A percentile compares a stretch with the other conserved stretches of the same genome.
Evolutionary conservation across 2,888 invertebrate species (phyloP).

Genomic region (Caenorhabditis auriculariae): DNA sequence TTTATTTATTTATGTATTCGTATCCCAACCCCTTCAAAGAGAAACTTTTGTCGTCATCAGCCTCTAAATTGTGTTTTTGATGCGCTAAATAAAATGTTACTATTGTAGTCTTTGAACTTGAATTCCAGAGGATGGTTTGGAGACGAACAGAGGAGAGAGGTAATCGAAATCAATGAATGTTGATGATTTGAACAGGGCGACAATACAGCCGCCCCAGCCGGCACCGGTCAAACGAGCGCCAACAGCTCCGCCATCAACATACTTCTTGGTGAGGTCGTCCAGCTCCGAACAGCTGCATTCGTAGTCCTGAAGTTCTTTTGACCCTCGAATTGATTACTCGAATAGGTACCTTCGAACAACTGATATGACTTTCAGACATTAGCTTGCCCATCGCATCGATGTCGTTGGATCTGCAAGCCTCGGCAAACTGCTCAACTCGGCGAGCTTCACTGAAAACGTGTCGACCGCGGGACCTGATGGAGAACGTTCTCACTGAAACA

Average conservation of each 20-base stretch:
- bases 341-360: conserved; percentile 65
- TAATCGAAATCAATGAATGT: neutral
- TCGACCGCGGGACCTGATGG: conserved; percentile 80
- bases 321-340: conserved; percentile 71
- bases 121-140: conserved; percentile 37
- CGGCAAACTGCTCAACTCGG: conserved; percentile 79
- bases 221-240: conserved; percentile 84
- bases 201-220: conserved; percentile 81
- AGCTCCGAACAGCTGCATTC: conserved; percentile 87
- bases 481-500: conserved; percentile 65
- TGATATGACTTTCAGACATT: conserved; percentile 86
- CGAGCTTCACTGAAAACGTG: conserved; percentile 84
- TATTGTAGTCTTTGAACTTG: conserved; percentile 4
- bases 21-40: too few species aligned
- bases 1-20: neutral
- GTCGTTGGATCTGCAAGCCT: conserved; percentile 68
- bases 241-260: conserved; percentile 69
- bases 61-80: neutral
- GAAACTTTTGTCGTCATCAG: too few species aligned
- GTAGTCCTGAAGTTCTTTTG: conserved; percentile 68
- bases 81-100: conserved; percentile 2
- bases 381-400: conserved; percentile 71
- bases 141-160: conserved; percentile 31
- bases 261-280: conserved; percentile 69
- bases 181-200: conserved; percentile 73